Base-by-base conservation (phyloP, 2,888 invertebrate species). In the Incurvaria masculella region DNA sequence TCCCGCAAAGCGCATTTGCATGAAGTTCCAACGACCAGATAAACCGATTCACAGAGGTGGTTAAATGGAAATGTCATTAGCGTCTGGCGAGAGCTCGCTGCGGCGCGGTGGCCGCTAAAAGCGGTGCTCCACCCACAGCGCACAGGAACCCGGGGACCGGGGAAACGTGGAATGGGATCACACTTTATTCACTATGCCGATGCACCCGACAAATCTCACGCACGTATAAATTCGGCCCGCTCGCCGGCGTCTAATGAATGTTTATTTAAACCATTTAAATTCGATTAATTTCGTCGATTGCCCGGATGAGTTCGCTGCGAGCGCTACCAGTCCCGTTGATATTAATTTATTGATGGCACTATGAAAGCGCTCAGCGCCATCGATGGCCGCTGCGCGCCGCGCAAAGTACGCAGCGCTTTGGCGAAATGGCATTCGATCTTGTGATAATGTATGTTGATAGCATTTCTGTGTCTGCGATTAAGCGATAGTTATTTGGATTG, bases 201-300 rank as follows among this genome's bases (percentile, higher is more conserved):
- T n/a, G n/a, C n/a, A n/a, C n/a, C n/a, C 8, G 14, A 8, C 33
- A n/a, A 8, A 33, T 33, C 33, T 33, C 14, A 14, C 33, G 14
- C 33, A 33, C 4, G 11, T n/a, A 33, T 33, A 33, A 33, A 33
- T 33, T 23, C 33, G 33, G 10, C 10, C 14, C 33, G 33, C 3
- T 33, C 33, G 33, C 33, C 6, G 14, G 33, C 33, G 14, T 3
- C 23, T 66, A 64, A 67, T 71, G 68, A 72, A 72, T 72, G 66
- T 64, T 66, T 66, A 72, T 72, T 74, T 70, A 72, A 72, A 65
- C 68, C 66, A 61, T 59, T 65, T 63, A 65, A 66, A 68, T 70
- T 72, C 71, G 72, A 73, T 73, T 70, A 70, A 33, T 33, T 33
- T 33, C 4, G 33, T 33, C 14, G 14, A 33, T 33, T 33, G 33